Percentiles rank a stretch among this genome's conserved stretches.
phyloP scores from a whole-genome alignment of 30 jellyfish, hydroid and myxozoan genomes.

The Turritopsis dohrnii region DNA sequence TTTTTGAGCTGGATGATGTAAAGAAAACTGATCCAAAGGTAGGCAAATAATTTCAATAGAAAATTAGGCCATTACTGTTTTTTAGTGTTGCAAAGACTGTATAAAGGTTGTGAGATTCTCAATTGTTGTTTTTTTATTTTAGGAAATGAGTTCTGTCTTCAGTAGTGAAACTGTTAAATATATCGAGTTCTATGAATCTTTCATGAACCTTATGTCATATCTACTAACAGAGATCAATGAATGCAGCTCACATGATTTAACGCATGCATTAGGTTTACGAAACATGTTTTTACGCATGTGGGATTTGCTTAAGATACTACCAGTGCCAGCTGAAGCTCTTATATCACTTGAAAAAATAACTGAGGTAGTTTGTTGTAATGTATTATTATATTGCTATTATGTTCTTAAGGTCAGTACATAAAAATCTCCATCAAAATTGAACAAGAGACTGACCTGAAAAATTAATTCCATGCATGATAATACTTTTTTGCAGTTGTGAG shows the following conservation, averaged over 20 bases:
- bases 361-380: constrained; percentile 29
- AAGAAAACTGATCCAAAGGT: constrained; percentile 16
- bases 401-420: not conserved
- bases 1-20: constrained; percentile 10
- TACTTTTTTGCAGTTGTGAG: too few relatives aligned
- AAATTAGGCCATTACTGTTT: too few relatives aligned
- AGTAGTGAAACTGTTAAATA: constrained; percentile 1
- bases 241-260: constrained; percentile 36
- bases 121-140: not conserved
- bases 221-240: constrained; percentile 31
- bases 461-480: too few relatives aligned
- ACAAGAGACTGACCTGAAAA: too few relatives aligned
- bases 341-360: constrained; percentile 26
- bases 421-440: too few relatives aligned
- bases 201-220: constrained; percentile 29
- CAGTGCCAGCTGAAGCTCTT: constrained; percentile 45
- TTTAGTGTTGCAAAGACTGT: too few relatives aligned
- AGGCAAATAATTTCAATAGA: too few relatives aligned
- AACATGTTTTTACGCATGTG: constrained; percentile 56
- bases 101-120: not conserved
- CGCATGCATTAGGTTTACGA: constrained; percentile 52
- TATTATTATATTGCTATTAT: not conserved
- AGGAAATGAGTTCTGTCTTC: not conserved
- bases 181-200: constrained; percentile 34
- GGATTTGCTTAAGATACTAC: constrained; percentile 46